Percentiles rank a stretch among this genome's conserved stretches.
Conservation (phyloP, 1,140 invertebrate species). For the Melipona quadrifasciata region DNA sequence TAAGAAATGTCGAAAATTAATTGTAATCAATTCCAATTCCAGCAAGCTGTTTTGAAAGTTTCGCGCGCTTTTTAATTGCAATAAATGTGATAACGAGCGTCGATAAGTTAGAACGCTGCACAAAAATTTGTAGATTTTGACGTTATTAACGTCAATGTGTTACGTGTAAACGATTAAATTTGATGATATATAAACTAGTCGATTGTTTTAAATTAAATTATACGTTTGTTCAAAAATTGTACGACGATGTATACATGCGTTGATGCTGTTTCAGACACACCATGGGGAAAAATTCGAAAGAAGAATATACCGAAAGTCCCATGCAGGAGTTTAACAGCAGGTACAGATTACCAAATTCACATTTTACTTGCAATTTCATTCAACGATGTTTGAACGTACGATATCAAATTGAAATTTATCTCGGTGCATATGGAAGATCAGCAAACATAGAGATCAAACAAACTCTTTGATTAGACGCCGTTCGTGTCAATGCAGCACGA, state of each 20-base stretch:
- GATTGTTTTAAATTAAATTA: too few species aligned
- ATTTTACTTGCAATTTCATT: neutral
- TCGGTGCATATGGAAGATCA: too few species aligned
- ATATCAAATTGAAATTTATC: neutral
- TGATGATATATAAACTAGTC: too few species aligned
- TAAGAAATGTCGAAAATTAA: neutral
- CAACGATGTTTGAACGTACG: neutral
- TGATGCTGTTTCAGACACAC: slow-evolving; percentile 39
- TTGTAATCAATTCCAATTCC: neutral
- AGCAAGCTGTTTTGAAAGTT: neutral
- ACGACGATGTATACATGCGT: neutral
- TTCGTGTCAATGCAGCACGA: neutral
- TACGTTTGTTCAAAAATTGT: too few species aligned
- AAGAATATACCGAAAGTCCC: slow-evolving; percentile 58
- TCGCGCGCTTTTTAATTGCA: too few species aligned
- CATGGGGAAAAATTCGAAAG: slow-evolving; percentile 69
- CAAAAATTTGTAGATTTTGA: too few species aligned
- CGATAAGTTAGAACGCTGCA: neutral
- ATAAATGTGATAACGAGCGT: neutral
- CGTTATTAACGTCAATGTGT: too few species aligned
- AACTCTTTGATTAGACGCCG: neutral
- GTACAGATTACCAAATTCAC: slow-evolving; percentile 50
- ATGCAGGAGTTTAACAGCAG: slow-evolving; percentile 77
- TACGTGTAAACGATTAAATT: too few species aligned
- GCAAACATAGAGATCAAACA: neutral